Evolutionary conservation across 1,140 invertebrate species (phyloP).

Genomic region (Linepithema humile): DNA sequence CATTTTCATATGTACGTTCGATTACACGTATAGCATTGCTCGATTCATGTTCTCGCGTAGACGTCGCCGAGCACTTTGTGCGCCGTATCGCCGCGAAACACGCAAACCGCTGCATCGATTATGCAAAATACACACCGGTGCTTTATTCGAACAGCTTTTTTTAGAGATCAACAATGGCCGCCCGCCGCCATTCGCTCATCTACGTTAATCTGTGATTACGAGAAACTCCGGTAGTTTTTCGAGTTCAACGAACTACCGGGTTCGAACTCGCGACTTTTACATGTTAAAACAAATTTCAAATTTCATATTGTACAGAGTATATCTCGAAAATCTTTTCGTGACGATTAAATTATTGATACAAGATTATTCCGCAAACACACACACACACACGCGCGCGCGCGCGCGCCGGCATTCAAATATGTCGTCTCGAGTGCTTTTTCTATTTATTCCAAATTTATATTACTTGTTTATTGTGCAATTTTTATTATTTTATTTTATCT

Average conservation of each 20-base stretch:
- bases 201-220: conserved; percentile 9
- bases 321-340: not conserved
- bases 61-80: conserved; percentile 7
- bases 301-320: not conserved
- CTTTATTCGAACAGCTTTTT: conserved; percentile 27
- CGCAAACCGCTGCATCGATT: conserved; percentile 42
- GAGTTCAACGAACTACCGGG: not conserved
- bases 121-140: conserved; percentile 34
- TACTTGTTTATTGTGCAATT: not conserved
- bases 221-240: not conserved
- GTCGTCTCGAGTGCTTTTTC: not conserved
- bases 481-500: not conserved
- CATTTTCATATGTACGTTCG: not conserved
- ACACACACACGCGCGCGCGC: not conserved
- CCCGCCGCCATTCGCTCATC: not conserved
- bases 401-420: not conserved
- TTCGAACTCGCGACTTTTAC: not conserved
- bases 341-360: conserved; percentile 23
- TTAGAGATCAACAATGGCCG: conserved; percentile 19
- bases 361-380: not conserved
- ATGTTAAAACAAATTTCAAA: not conserved
- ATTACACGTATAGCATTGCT: not conserved
- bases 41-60: not conserved
- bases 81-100: conserved; percentile 37
- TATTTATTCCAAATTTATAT: not conserved